phyloP scores from a whole-genome alignment of 2,113 vertebrate genomes.

The Psittacula cyanocephala region DNA sequence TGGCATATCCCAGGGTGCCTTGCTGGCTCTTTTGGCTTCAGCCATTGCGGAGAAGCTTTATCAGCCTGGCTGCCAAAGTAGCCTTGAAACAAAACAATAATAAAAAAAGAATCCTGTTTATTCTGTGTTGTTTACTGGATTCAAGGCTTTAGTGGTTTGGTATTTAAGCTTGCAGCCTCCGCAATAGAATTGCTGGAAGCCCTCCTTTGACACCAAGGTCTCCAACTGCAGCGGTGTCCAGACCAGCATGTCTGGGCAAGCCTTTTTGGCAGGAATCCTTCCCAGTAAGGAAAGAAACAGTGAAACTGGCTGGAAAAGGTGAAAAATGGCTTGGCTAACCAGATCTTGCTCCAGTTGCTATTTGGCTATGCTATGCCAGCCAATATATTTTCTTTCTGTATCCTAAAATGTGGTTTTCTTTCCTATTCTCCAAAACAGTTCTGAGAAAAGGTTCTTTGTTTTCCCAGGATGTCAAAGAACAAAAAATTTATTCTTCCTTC shows the following conservation, averaged over 20 bases:
- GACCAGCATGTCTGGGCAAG: background rate
- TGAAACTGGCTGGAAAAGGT: constrained; percentile 37
- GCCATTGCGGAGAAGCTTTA: background rate
- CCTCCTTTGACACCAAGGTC: background rate
- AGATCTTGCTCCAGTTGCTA: background rate
- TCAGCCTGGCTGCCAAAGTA: constrained; percentile 1
- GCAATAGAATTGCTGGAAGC: background rate
- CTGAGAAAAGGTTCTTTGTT: constrained; percentile 1
- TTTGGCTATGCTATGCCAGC: background rate
- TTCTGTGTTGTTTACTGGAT: constrained; percentile 10
- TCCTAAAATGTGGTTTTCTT: background rate
- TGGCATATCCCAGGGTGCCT: background rate
- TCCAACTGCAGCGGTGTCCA: background rate
- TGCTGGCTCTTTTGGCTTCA: background rate
- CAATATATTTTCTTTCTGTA: background rate
- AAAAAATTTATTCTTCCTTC: background rate
- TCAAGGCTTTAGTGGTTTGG: background rate
- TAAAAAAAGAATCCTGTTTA: background rate
- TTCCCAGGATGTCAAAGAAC: background rate
- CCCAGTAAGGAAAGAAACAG: background rate
- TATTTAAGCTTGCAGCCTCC: background rate
- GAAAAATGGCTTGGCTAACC: constrained; percentile 14
- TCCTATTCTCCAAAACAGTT: background rate
- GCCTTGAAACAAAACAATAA: background rate
- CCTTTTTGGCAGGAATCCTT: background rate